Evolutionary conservation across 2,113 vertebrate genomes (phyloP), one percentile per base, ranked within the genome.

Genomic region (Lepus europaeus): DNA sequence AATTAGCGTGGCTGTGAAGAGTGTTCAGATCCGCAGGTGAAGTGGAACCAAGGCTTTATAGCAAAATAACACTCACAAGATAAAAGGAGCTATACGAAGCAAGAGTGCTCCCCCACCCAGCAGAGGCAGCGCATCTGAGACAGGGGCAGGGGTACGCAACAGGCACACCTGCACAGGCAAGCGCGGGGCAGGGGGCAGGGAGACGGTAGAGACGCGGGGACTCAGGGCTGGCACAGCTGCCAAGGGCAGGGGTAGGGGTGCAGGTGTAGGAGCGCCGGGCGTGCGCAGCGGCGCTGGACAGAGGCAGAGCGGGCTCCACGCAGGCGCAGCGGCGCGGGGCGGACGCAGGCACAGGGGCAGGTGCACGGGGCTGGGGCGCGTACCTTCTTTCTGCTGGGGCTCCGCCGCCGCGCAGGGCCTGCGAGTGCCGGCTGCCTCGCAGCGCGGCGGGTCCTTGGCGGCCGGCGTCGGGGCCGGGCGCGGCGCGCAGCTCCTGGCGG

Each of bases 371-470:
- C 12, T 9, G 2, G 0, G 25, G 73, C 80, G 20, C 1, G 3
- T 98, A 99, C 99, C 99, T 99, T 97, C 85, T 98, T 23, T 98
- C 98, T 0, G 97, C 86, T 1, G 90, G 93, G 66, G 95, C 12
- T 5, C 89, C 87, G 64, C 97, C 98, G 59, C 97, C 94, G 81
- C 91, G 97, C 45, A 7, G 45, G 72, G 96, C 76, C 81, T 98
- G 98, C 3, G 98, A 97, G 68, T 98, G 98, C 16, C 98, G 90
- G 76, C 97, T 98, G 66, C 97, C 98, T 23, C 98, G 90, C 6
- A 90, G 6, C 0, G 77, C 91, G 4, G 89, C 97, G 22, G 97
- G 80, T 49, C 96, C 96, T 87, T 93, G 96, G 1, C 97, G 96
- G 96, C 97, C 96, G 19, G 86, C 31, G 61, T 96, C 80, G 19